Conservation (phyloP, 2,113 vertebrate genomes). For the Lipotes vexillifer region DNA sequence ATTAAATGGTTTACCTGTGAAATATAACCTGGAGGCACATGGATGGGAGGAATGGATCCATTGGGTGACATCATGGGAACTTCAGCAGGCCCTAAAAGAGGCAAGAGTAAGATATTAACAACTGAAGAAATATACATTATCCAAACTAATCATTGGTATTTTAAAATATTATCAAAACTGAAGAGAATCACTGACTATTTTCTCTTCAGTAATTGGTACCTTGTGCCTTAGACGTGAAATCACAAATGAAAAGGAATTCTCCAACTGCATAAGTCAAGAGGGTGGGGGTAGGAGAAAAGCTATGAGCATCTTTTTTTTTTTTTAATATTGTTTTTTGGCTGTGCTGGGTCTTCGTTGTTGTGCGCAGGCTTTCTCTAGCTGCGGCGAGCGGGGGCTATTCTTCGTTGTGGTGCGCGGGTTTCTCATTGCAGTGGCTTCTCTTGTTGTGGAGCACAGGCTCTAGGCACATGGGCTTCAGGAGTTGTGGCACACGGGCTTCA, state of each 20-base stretch:
- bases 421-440: too few relatives aligned
- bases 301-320: background rate
- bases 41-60: constrained; percentile 97
- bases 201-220: background rate
- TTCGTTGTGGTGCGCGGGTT: rapidly evolving
- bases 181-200: background rate
- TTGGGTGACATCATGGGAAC: constrained; percentile 99
- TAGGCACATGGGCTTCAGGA: too few relatives aligned
- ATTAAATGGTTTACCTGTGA: constrained; percentile 89
- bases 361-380: too few relatives aligned
- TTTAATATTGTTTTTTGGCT: too few relatives aligned
- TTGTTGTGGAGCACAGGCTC: too few relatives aligned
- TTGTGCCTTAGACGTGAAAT: background rate
- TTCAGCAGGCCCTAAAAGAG: constrained; percentile 91
- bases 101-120: constrained; percentile 25
- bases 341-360: too few relatives aligned
- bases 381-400: too few relatives aligned
- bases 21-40: constrained; percentile 98
- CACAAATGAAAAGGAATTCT: background rate
- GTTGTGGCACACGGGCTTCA: too few relatives aligned
- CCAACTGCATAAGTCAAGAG: background rate
- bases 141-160: background rate
- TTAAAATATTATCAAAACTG: background rate
- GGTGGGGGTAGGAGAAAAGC: background rate
- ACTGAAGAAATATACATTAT: background rate